Evolutionary conservation across 2,797 vertebrate genomes (phyloP).

Genomic region (Gorsachius magnificus): DNA sequence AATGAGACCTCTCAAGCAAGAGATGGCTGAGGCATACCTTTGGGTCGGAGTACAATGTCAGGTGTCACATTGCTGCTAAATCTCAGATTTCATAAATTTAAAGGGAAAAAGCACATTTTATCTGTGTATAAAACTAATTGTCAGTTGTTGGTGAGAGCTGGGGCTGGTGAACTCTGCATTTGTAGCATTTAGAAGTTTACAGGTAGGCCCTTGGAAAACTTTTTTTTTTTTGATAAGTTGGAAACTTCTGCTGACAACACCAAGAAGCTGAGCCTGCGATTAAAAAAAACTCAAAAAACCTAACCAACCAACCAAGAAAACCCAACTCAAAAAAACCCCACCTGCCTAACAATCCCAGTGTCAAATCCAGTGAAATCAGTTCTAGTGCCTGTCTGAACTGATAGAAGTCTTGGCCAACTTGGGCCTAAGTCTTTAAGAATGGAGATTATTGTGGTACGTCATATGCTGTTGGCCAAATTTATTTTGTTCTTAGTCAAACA

Average conservation of each 20-base stretch:
- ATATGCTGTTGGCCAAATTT: not conserved
- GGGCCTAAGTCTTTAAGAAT: not conserved
- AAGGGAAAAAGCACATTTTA: not conserved
- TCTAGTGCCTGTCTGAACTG: not conserved
- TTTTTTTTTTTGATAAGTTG: not conserved
- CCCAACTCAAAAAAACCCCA: fast-evolving
- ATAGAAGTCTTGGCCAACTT: not conserved
- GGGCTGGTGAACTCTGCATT: not conserved
- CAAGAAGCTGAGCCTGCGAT: not conserved
- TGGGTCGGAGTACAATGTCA: not conserved
- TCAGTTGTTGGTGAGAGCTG: not conserved
- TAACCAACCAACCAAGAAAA: not conserved
- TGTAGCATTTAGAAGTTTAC: not conserved
- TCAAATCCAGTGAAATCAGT: not conserved
- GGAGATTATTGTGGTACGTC: not conserved
- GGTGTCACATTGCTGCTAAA: not conserved
- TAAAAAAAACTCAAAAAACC: not conserved
- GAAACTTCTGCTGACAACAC: not conserved
- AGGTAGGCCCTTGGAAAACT: not conserved
- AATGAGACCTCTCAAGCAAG: fast-evolving
- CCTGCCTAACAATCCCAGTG: not conserved
- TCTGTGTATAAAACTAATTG: not conserved
- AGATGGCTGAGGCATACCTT: not conserved
- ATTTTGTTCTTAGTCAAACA: not conserved
- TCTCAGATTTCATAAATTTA: not conserved